phyloP scores from a whole-genome alignment of 2,888 invertebrate species.

The Mesorhabditis spiculigera region DNA sequence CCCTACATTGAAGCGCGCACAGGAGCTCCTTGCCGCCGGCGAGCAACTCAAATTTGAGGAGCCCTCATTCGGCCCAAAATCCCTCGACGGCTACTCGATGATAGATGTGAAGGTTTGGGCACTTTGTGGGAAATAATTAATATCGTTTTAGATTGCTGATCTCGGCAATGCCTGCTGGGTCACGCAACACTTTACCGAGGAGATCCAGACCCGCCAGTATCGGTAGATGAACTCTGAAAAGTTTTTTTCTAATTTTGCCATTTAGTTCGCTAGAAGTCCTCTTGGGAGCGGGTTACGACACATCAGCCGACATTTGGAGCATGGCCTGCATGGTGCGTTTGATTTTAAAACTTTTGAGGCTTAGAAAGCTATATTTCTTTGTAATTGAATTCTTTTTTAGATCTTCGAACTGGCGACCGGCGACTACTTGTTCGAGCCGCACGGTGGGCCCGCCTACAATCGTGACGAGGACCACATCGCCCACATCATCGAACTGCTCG shows the following conservation, averaged over 20 bases:
- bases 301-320: constrained; percentile 98
- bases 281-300: constrained; percentile 89
- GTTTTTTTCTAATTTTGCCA: too few relatives aligned
- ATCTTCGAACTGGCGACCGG: constrained; percentile 98
- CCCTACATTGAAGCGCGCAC: background rate
- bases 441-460: constrained; percentile 84
- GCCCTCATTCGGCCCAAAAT: constrained; percentile 32
- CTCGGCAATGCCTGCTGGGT: constrained; percentile 96
- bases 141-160: constrained; percentile 78
- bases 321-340: constrained; percentile 84
- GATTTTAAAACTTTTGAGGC: constrained; percentile 4
- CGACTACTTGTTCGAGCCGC: constrained; percentile 97
- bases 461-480: constrained; percentile 98
- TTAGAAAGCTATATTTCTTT: background rate
- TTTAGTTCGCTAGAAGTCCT: constrained; percentile 78
- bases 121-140: too few relatives aligned
- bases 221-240: background rate
- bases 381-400: constrained; percentile 45
- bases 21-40: background rate
- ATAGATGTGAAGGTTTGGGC: constrained; percentile 16
- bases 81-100: constrained; percentile 25
- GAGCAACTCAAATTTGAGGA: constrained; percentile 19
- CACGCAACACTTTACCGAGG: constrained; percentile 90
- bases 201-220: constrained; percentile 94
- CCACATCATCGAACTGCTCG: constrained; percentile 94